These are phyloP conservation scores for Corythoichthys intestinalis DNA, from an alignment of 2,113 vertebrate species.

Conservation along the genomic window DNA sequence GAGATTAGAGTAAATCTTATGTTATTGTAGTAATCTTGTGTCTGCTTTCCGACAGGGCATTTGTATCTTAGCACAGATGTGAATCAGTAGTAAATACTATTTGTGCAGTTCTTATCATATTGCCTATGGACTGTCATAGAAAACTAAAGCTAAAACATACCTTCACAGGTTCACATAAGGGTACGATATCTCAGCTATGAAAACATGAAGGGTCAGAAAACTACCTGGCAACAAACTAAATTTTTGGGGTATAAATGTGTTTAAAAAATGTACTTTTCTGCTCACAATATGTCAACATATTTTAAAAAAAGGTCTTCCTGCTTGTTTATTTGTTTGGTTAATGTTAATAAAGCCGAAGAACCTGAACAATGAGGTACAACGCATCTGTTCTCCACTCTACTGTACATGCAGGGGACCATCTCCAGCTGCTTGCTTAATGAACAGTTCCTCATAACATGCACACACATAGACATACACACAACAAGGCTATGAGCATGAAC, in stretches of 20 bases:
- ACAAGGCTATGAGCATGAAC: slow-evolving; percentile 57
- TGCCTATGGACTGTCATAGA: slow-evolving; percentile 47
- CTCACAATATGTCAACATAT: neutral
- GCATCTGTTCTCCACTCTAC: slow-evolving; percentile 57
- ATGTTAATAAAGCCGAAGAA: slow-evolving; percentile 22
- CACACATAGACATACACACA: slow-evolving; percentile 38
- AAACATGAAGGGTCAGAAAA: neutral
- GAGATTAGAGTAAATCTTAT: slow-evolving; percentile 44
- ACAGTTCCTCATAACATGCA: slow-evolving; percentile 29
- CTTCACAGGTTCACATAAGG: neutral
- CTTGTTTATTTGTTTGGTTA: slow-evolving; percentile 10
- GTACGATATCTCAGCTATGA: neutral
- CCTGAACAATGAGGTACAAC: slow-evolving; percentile 50
- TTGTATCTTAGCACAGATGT: slow-evolving; percentile 35
- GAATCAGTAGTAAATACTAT: slow-evolving; percentile 52
- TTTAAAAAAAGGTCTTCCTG: neutral
- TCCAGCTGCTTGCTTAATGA: slow-evolving; percentile 67
- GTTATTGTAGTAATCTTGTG: slow-evolving; percentile 50
- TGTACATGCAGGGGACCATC: slow-evolving; percentile 60
- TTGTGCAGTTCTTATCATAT: slow-evolving; percentile 54
- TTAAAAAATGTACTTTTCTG: neutral
- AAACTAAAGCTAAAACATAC: slow-evolving; percentile 13
- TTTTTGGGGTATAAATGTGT: neutral
- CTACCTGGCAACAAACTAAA: neutral
- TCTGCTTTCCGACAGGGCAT: slow-evolving; percentile 34